Base-by-base conservation (phyloP, 1,140 invertebrate genomes). In the Olivierus martensii region DNA sequence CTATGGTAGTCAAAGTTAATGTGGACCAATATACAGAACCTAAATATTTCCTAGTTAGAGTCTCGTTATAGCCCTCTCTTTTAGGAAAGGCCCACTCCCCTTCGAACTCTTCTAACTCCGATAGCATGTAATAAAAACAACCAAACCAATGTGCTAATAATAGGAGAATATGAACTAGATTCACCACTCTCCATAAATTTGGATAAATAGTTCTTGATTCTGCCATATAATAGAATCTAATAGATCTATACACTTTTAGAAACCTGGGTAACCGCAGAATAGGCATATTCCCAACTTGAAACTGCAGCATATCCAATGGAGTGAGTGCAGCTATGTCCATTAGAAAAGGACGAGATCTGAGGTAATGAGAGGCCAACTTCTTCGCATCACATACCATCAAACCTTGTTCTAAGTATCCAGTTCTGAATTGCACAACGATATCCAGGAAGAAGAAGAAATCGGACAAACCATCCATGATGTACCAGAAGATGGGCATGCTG, bases 91-190 rank as follows among this genome's bases (percentile, higher is more conserved):
- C 84, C 89, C 89, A 94, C 62, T 87, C 83, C 6, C 87, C 87
- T 70, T 83, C 75, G 69, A 92, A 93, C 3, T 80, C 81, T 70
- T 95, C 90, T 21, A 84, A 82, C 66, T 94, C 87, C 5, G 88
- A 92, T 19, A 96, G 77, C 53, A 95, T 71, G 72, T 87, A 95
- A 73, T 95, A 95, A 73, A 96, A 96, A 67, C 90, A 94, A 36
- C 90, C 91, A 67, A 95, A 96, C 91, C 91, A 96, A 65, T 96
- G 92, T 18, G 89, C 89, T 55, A 94, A 76, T 59, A 95, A 86
- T 55, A 96, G 78, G 36, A 95, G 76, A 61, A 95, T 93, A 68
- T 96, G 92, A 55, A 93, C 87, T 21, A 95, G 73, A 71, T 94
- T 95, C 55, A 92, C 77, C 19, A 95, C 91, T n/a, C 92, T 75